phyloP scores from a whole-genome alignment of 2,888 invertebrate species.

The Ganaspis brasiliensis region DNA sequence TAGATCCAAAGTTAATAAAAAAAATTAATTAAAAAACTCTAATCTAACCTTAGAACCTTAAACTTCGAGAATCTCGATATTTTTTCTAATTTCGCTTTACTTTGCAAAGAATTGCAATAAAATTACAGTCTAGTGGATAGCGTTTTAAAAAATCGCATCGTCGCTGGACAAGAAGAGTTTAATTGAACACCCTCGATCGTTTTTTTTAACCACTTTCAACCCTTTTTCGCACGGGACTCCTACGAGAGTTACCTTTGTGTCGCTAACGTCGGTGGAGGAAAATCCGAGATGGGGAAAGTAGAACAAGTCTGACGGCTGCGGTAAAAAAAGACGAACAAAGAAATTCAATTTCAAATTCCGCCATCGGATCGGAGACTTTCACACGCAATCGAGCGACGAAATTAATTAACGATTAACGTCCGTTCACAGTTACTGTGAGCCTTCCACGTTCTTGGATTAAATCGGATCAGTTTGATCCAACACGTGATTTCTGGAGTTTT shows the following conservation, averaged over 20 bases:
- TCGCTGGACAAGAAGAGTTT: conserved; percentile 15
- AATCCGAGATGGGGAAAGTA: not conserved
- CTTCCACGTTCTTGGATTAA: conserved; percentile 17
- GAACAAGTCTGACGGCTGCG: conserved; percentile 32
- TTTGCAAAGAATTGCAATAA: not conserved
- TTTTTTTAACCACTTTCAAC: not conserved
- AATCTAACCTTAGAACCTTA: too few relatives aligned
- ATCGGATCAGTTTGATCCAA: conserved; percentile 36
- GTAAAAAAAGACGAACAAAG: conserved; percentile 27
- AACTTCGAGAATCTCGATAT: too few relatives aligned
- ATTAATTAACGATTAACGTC: conserved; percentile 45
- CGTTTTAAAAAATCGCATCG: conserved; percentile 12
- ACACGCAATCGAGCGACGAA: conserved; percentile 40
- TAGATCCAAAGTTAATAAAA: too few relatives aligned
- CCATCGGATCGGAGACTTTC: conserved; percentile 29
- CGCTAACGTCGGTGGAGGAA: conserved; percentile 9
- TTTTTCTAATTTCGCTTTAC: too few relatives aligned
- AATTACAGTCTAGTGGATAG: conserved; percentile 4
- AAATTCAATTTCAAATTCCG: conserved; percentile 44
- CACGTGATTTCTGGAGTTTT: conserved; percentile 37
- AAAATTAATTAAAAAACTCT: too few relatives aligned
- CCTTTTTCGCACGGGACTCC: conserved; percentile 19
- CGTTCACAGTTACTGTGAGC: not conserved
- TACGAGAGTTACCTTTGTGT: conserved; percentile 19
- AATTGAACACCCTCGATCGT: conserved; percentile 15